Percentiles rank a stretch among this genome's conserved stretches.
Conservation (phyloP, 2,797 vertebrate species). For the Tarsius wallacei region DNA sequence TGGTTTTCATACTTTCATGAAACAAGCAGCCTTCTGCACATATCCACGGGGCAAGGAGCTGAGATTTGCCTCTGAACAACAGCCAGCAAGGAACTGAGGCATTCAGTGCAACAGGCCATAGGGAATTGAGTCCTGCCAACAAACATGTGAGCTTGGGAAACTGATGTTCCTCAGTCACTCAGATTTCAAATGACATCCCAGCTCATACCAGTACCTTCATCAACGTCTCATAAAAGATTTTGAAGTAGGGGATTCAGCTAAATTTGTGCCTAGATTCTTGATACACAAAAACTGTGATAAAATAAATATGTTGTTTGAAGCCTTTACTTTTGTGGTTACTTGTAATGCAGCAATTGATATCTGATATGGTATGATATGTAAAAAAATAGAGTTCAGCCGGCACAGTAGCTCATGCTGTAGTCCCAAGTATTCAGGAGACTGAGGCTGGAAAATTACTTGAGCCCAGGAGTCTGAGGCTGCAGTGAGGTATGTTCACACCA, state of each 20-base stretch:
- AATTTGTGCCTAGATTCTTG: not conserved
- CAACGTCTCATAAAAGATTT: not conserved
- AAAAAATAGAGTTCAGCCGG: not conserved
- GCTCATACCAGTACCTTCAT: not conserved
- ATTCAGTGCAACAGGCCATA: not conserved
- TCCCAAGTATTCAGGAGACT: not conserved
- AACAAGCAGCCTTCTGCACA: too few species aligned
- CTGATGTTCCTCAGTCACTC: not conserved
- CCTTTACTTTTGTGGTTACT: too few species aligned
- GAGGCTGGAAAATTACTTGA: not conserved
- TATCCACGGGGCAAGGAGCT: accelerated
- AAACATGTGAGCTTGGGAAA: not conserved
- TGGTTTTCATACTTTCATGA: not conserved
- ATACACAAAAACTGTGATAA: accelerated
- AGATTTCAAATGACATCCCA: not conserved
- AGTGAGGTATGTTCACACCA: not conserved
- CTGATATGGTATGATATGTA: accelerated
- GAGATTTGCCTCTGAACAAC: not conserved
- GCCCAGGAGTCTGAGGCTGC: not conserved
- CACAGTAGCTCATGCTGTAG: not conserved
- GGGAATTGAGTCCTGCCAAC: not conserved
- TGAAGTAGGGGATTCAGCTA: accelerated
- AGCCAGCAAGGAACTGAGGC: not conserved
- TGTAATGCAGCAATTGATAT: accelerated
- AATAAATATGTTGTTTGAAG: not conserved